phyloP scores from a whole-genome alignment of 1,140 invertebrate species.

The Cepaea nemoralis region DNA sequence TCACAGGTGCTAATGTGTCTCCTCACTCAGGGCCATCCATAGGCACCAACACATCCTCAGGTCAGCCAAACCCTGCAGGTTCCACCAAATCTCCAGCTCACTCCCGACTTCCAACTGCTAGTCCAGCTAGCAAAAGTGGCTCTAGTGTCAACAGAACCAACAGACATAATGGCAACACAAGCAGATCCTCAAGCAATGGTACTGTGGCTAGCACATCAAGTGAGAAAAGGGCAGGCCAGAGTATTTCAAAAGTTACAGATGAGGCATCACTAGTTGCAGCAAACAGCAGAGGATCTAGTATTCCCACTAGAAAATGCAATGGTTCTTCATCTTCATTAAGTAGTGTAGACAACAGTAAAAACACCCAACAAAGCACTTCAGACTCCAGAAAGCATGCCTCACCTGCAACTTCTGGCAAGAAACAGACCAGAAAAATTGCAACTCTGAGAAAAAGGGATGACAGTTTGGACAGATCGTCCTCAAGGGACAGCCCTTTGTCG shows the following conservation, averaged over 20 bases:
- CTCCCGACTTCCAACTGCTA: not conserved
- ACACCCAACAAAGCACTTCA: not conserved
- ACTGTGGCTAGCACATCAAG: conserved; percentile 34
- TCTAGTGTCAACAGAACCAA: too few species aligned
- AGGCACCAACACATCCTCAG: not conserved
- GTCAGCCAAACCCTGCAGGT: not conserved
- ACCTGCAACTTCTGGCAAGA: conserved; percentile 60
- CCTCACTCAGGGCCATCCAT: not conserved
- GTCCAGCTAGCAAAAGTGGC: not conserved
- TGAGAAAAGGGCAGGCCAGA: not conserved
- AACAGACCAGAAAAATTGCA: conserved; percentile 88
- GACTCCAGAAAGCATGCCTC: conserved; percentile 44
- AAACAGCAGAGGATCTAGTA: conserved; percentile 6
- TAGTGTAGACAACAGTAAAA: not conserved
- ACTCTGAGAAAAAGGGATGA: conserved; percentile 85
- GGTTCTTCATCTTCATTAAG: conserved; percentile 9
- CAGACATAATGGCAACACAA: not conserved
- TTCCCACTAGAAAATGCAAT: conserved; percentile 10
- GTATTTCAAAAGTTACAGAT: not conserved
- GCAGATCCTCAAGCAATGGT: not conserved
- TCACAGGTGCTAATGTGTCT: not conserved
- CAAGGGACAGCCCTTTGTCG: not conserved
- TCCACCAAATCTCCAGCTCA: not conserved
- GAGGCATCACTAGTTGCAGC: not conserved
- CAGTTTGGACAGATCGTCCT: conserved; percentile 24